Percentiles rank a stretch among this genome's conserved stretches.
Evolutionary conservation across 2,888 invertebrate species (phyloP).

Genomic region (Pyrrhosoma nymphula): DNA sequence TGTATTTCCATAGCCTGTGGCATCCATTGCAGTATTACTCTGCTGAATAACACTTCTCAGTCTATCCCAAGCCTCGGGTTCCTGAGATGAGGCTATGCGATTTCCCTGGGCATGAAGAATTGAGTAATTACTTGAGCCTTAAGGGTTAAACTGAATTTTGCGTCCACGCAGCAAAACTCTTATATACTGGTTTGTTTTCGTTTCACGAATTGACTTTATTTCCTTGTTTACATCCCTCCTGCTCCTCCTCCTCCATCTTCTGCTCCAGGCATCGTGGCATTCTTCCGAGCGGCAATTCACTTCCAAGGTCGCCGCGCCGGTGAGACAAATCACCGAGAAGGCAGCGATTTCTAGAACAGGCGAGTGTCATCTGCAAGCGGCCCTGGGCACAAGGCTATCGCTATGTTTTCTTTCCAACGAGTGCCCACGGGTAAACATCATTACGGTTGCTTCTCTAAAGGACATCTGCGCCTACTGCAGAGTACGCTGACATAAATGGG

Average conservation of each 20-base stretch:
- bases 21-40: too few species aligned
- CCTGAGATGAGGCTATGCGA: too few species aligned
- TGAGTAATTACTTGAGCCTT: background rate
- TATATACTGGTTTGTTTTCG: background rate
- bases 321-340: background rate
- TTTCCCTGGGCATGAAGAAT: too few species aligned
- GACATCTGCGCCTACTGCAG: too few species aligned
- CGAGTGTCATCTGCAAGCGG: background rate
- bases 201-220: background rate
- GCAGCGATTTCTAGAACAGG: background rate
- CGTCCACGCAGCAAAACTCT: background rate
- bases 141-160: background rate
- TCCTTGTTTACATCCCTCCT: constrained; percentile 1
- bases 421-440: background rate
- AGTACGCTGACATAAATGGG: too few species aligned
- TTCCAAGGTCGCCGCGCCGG: background rate
- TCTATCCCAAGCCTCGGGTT: too few species aligned
- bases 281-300: background rate
- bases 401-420: background rate
- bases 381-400: background rate
- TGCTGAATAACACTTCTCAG: too few species aligned
- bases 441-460: background rate
- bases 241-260: too few species aligned
- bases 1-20: too few species aligned
- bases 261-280: background rate